Conservation (phyloP, 2,113 vertebrate species). For the Corythoichthys intestinalis region DNA sequence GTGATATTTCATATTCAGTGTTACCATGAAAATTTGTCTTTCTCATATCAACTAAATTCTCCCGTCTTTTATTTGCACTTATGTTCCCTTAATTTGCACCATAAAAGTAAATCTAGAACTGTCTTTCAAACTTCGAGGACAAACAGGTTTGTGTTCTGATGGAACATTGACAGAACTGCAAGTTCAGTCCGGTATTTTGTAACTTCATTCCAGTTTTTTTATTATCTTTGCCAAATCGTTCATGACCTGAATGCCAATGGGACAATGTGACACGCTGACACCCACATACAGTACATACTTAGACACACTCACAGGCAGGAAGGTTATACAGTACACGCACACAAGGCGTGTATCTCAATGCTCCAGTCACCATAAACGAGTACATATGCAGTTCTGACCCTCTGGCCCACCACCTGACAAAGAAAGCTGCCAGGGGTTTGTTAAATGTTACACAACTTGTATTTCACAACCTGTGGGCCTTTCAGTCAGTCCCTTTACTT, state of each 20-base stretch:
- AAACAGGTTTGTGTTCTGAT: conserved; percentile 12
- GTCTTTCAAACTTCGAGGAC: not conserved
- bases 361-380: conserved; percentile 40
- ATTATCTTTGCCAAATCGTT: conserved; percentile 35
- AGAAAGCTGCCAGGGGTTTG: conserved; percentile 48
- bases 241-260: conserved; percentile 29
- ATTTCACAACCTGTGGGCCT: conserved; percentile 53
- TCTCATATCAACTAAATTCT: conserved; percentile 8
- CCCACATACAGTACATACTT: conserved; percentile 10
- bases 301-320: conserved; percentile 22
- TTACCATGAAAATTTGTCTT: conserved; percentile 8
- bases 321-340: conserved; percentile 17
- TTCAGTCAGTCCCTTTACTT: conserved; percentile 49
- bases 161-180: conserved; percentile 28
- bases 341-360: conserved; percentile 32
- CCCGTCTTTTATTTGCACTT: not conserved
- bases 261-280: conserved; percentile 26
- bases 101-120: conserved; percentile 4
- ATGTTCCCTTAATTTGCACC: conserved; percentile 27
- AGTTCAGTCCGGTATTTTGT: conserved; percentile 17
- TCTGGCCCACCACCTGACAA: conserved; percentile 40
- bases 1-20: conserved; percentile 19
- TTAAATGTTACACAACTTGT: conserved; percentile 58
- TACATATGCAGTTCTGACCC: conserved; percentile 44
- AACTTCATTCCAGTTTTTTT: conserved; percentile 36